phyloP scores from a whole-genome alignment of 2,888 invertebrate species.

The Philaethria dido region DNA sequence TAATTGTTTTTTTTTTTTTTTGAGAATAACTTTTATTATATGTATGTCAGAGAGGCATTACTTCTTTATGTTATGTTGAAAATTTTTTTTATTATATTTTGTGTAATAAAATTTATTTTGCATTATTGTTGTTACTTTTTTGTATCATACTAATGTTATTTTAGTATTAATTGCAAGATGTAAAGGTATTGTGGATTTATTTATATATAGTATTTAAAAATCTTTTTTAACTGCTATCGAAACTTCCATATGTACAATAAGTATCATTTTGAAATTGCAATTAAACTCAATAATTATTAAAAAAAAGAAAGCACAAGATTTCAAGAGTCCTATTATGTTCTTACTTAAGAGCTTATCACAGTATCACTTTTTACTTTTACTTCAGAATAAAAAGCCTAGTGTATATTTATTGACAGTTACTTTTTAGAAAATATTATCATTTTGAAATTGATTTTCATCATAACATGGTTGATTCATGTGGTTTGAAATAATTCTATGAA shows the following conservation, averaged over 20 bases:
- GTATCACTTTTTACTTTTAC: background rate
- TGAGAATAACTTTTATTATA: background rate
- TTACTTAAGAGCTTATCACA: background rate
- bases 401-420: background rate
- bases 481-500: background rate
- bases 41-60: background rate
- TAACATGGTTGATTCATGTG: background rate
- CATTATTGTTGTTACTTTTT: constrained; percentile 4
- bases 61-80: background rate
- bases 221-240: no score
- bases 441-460: background rate
- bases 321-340: background rate
- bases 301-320: background rate
- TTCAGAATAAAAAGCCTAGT: background rate
- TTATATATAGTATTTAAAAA: background rate
- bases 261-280: background rate
- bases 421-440: background rate
- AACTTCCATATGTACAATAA: background rate
- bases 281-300: background rate
- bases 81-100: constrained; percentile 4
- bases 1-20: background rate
- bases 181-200: background rate
- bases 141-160: background rate
- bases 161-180: background rate
- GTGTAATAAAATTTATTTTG: constrained; percentile 1